Percentiles rank a stretch among this genome's conserved stretches.
These are phyloP conservation scores for Peromyscus melanophrys DNA, from an alignment of 2,797 vertebrate species.

Conservation along the genomic window DNA sequence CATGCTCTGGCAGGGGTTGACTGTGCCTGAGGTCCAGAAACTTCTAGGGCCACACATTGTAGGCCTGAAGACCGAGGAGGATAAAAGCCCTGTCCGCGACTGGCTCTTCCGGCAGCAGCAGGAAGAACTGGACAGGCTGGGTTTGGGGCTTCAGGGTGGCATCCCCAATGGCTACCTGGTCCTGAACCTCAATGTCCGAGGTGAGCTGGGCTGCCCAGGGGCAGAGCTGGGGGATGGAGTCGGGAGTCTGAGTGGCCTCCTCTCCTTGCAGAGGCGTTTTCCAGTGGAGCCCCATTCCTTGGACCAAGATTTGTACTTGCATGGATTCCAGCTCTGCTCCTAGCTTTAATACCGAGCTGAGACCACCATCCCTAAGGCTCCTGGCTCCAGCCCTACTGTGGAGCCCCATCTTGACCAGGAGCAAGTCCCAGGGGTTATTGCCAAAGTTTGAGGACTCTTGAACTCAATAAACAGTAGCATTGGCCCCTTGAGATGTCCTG, in stretches of 20 bases:
- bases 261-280: not conserved
- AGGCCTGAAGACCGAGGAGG: conserved; percentile 68
- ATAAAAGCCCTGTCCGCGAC: not conserved
- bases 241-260: not conserved
- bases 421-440: not conserved
- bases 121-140: conserved; percentile 80
- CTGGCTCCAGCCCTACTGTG: not conserved
- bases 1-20: conserved; percentile 82
- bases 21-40: conserved; percentile 68
- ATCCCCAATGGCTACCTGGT: conserved; percentile 86
- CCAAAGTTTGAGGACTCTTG: not conserved
- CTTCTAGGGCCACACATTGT: conserved; percentile 83
- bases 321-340: conserved; percentile 47
- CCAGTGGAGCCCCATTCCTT: accelerated
- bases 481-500: not conserved
- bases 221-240: not conserved
- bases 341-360: not conserved
- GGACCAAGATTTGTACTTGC: conserved; percentile 10
- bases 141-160: conserved; percentile 81
- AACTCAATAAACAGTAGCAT: conserved; percentile 67
- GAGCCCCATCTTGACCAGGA: not conserved
- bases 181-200: not conserved
- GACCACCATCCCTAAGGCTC: not conserved
- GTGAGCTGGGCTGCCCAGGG: not conserved
- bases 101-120: conserved; percentile 86